These are phyloP conservation scores for Lottia gigantea DNA, from an alignment of 2,888 invertebrate genomes.

Conservation along the genomic window DNA sequence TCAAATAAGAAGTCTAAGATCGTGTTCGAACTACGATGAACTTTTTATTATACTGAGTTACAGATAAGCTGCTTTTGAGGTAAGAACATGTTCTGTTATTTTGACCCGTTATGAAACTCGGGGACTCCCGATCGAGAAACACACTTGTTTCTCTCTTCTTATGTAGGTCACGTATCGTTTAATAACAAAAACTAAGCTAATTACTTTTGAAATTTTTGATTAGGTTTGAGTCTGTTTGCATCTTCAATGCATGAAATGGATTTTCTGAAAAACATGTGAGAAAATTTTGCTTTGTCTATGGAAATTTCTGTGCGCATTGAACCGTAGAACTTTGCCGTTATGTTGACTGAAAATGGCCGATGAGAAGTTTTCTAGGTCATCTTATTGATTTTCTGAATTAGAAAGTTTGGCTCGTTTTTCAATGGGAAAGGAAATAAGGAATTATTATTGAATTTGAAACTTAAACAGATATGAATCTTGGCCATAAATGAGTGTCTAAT, in stretches of 20 bases:
- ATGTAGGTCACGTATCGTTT: not conserved
- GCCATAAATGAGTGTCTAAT: too few species aligned
- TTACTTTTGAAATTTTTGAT: too few species aligned
- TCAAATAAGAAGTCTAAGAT: not conserved
- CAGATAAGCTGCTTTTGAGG: not conserved
- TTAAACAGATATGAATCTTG: too few species aligned
- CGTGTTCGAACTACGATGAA: not conserved
- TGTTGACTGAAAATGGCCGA: not conserved
- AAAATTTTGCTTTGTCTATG: too few species aligned
- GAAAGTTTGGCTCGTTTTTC: too few species aligned
- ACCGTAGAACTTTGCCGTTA: not conserved
- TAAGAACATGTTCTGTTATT: not conserved
- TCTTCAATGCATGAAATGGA: too few species aligned
- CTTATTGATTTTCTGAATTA: too few species aligned
- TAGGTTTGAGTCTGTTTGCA: too few species aligned
- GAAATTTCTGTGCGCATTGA: not conserved
- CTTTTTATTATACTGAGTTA: not conserved
- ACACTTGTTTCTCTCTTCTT: slow-evolving; percentile 2
- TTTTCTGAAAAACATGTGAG: too few species aligned
- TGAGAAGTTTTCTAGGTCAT: too few species aligned
- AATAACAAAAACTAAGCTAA: not conserved
- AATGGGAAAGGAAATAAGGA: too few species aligned
- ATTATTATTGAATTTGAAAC: too few species aligned
- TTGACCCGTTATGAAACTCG: slow-evolving; percentile 8
- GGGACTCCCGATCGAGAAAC: not conserved